A percentile compares a stretch with the other conserved stretches of the same genome.
These are phyloP conservation scores for Heloderma charlesbogerti DNA, from an alignment of 2,113 vertebrate genomes.

Conservation along the genomic window DNA sequence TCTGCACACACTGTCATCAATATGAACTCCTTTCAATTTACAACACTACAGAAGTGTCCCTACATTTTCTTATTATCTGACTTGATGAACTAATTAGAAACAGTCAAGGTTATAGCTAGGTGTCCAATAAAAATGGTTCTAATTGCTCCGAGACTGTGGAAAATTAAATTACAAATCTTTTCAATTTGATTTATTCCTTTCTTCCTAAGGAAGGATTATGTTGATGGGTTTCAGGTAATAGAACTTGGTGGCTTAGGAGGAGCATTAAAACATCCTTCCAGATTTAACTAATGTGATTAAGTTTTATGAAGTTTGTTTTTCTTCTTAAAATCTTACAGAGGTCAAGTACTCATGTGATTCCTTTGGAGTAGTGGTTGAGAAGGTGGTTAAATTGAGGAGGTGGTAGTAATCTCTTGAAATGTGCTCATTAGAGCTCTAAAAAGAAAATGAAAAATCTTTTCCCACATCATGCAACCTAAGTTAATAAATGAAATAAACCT, in stretches of 20 bases:
- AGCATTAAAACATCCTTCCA: slow-evolving; percentile 85
- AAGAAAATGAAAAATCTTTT: slow-evolving; percentile 70
- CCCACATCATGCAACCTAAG: slow-evolving; percentile 58
- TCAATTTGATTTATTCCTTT: slow-evolving; percentile 81
- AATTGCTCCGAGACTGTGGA: slow-evolving; percentile 84
- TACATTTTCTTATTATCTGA: slow-evolving; percentile 75
- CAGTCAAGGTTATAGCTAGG: slow-evolving; percentile 77
- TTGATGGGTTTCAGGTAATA: slow-evolving; percentile 86
- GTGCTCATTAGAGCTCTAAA: slow-evolving; percentile 71
- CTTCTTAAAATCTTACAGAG: slow-evolving; percentile 81
- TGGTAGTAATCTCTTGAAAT: slow-evolving; percentile 77
- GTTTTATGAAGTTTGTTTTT: slow-evolving; percentile 94
- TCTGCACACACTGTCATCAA: slow-evolving; percentile 49
- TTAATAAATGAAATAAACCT: slow-evolving; percentile 58
- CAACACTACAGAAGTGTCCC: slow-evolving; percentile 62
- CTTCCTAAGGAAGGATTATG: slow-evolving; percentile 84
- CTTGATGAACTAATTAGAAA: slow-evolving; percentile 76
- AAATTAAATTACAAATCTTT: slow-evolving; percentile 89
- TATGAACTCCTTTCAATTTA: slow-evolving; percentile 71
- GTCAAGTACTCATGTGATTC: slow-evolving; percentile 80
- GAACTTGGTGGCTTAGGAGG: slow-evolving; percentile 84
- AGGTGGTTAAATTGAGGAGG: slow-evolving; percentile 68
- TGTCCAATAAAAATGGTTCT: slow-evolving; percentile 78
- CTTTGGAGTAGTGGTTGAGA: slow-evolving; percentile 63
- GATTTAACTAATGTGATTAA: slow-evolving; percentile 92